Percentiles rank a stretch among this genome's conserved stretches.
Evolutionary conservation across 2,113 vertebrate genomes (phyloP).

Genomic region (Stigmatopora argus): DNA sequence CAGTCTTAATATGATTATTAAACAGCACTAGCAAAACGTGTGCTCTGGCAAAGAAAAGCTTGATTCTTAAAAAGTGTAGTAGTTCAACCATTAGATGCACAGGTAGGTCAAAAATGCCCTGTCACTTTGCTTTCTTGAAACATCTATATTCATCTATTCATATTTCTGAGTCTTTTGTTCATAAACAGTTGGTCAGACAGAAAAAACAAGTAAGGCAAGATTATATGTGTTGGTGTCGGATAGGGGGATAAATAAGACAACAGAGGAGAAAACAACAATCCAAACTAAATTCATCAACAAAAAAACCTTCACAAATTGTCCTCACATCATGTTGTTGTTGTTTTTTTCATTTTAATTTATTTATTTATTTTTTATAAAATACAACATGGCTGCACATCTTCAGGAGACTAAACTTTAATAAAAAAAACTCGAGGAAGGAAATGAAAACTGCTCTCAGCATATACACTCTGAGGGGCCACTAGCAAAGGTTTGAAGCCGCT

Average conservation of each 20-base stretch:
- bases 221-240: too few relatives aligned
- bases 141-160: neutral
- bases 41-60: too few relatives aligned
- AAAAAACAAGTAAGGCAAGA: neutral
- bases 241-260: neutral
- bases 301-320: slow-evolving; percentile 6
- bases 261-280: neutral
- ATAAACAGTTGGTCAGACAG: neutral
- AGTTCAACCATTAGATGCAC: too few relatives aligned
- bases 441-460: slow-evolving; percentile 5
- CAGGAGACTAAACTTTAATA: slow-evolving; percentile 7
- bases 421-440: slow-evolving; percentile 3
- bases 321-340: neutral
- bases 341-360: neutral
- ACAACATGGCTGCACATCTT: neutral
- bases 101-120: neutral
- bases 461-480: neutral
- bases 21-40: neutral
- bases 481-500: neutral
- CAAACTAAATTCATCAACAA: neutral
- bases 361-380: neutral
- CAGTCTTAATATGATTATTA: neutral
- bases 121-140: too few relatives aligned
- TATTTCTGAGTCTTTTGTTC: neutral
- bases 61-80: too few relatives aligned